These are phyloP conservation scores for Nezara viridula DNA, from an alignment of 2,888 invertebrate genomes.

Conservation along the genomic window DNA sequence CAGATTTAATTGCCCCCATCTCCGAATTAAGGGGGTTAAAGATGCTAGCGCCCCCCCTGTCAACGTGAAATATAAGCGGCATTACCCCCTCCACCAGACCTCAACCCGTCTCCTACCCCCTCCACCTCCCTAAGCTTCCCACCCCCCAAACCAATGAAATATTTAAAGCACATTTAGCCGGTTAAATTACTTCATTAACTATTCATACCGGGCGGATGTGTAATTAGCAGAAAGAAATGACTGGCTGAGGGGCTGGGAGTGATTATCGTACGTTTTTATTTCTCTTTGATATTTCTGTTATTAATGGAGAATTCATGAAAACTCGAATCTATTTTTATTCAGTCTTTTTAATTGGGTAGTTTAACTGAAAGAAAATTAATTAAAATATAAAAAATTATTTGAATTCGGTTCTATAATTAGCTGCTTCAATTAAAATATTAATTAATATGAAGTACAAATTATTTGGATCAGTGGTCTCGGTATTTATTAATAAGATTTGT, in stretches of 20 bases:
- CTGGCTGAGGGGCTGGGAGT: not conserved
- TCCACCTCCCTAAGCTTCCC: not conserved
- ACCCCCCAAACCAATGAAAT: constrained; percentile 12
- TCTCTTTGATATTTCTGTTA: not conserved
- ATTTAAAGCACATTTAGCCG: constrained; percentile 48
- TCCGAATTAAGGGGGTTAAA: constrained; percentile 45
- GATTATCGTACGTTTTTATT: not conserved
- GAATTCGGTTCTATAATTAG: too few species aligned
- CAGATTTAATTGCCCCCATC: constrained; percentile 45
- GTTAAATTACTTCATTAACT: constrained; percentile 47
- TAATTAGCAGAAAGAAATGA: constrained; percentile 19
- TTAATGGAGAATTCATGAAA: not conserved
- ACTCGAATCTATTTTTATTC: not conserved
- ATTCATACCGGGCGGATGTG: not conserved
- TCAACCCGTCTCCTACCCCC: not conserved
- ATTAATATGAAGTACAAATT: too few species aligned
- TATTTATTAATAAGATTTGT: too few species aligned
- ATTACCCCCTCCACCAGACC: not conserved
- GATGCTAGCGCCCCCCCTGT: constrained; percentile 37
- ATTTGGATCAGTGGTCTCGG: too few species aligned
- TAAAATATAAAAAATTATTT: too few species aligned
- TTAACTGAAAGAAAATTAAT: too few species aligned
- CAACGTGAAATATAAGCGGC: constrained; percentile 47
- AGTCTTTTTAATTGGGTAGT: too few species aligned
- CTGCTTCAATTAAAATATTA: too few species aligned